These are phyloP conservation scores for Phrynosoma platyrhinos DNA, from an alignment of 2,113 vertebrate species.

Conservation along the genomic window DNA sequence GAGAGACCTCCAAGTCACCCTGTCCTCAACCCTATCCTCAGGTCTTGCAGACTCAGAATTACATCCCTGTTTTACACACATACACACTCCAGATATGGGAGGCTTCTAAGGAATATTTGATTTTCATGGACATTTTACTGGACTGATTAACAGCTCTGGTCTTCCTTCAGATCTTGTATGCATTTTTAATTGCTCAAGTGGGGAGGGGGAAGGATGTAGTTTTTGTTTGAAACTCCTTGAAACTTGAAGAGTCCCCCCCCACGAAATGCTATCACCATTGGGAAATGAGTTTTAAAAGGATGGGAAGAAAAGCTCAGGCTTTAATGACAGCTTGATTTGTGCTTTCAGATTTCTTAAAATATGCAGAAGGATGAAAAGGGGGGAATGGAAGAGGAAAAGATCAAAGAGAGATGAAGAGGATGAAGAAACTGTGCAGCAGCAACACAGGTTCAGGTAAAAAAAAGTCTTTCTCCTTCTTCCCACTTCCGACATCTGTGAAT, in stretches of 20 bases:
- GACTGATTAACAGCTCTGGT: neutral
- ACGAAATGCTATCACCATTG: neutral
- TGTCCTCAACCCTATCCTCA: too few relatives aligned
- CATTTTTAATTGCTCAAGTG: slow-evolving; percentile 14
- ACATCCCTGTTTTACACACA: neutral
- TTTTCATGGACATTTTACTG: slow-evolving; percentile 1
- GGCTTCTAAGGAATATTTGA: neutral
- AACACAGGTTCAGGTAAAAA: accelerated
- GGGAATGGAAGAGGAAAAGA: neutral
- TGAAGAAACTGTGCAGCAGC: neutral
- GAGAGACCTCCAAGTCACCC: too few relatives aligned
- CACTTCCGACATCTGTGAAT: neutral
- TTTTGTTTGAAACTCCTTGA: neutral
- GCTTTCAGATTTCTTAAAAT: neutral
- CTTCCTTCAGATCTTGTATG: neutral
- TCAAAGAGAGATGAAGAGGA: neutral
- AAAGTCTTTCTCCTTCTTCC: neutral
- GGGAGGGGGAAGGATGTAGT: neutral
- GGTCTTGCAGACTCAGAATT: too few relatives aligned
- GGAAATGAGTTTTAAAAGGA: neutral
- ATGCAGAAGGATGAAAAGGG: accelerated
- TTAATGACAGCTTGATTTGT: neutral
- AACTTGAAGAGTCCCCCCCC: neutral
- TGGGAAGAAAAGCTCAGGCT: neutral
- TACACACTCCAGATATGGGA: neutral